Evolutionary conservation across 2,797 vertebrate species (phyloP), one percentile per base, ranked within the genome.

Genomic region (Chrysocyon brachyurus): DNA sequence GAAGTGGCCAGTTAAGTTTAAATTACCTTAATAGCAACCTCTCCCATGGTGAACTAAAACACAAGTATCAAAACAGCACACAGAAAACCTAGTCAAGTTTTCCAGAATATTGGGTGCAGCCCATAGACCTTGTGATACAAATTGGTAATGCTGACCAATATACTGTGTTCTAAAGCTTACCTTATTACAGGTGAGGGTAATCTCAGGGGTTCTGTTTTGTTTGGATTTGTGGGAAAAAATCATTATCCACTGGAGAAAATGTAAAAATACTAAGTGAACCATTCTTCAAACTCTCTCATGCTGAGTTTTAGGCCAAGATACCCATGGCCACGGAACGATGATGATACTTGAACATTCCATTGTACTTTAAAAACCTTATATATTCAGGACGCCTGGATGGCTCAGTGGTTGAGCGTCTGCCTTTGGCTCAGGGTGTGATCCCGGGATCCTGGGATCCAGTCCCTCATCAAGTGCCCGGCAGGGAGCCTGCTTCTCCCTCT

Each of bases 1-100:
- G 97, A 57, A 97, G 88, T 81, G 11, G 1, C 3, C 0, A 96
- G 82, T 97, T 77, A 73, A 82, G 31, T 97, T 56, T 73, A 96
- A 87, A 95, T 97, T 93, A 54, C 79, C 14, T 73, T 93, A 84
- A 28, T 16, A 12, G 73, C 40, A 87, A 70, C 1, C 2, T 2
- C 0, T 84, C 73, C 2, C 66, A 61, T 82, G 90, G 15, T 83
- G 57, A 93, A 81, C 28, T 90, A 93, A 89, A 92, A 10, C 56
- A 63, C 14, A 85, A 87, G 10, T n/a, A 86, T 31, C 46, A 75
- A 91, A 95, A 78, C 0, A 94, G 6, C 31, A 33, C 6, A 92
- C 31, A 82, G 59, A 86, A 94, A 88, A 79, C 17, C 1, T 46
- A 52, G 28, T 56, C 59, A 68, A 61, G 24, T 46, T 95, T 96